Percentiles rank a stretch among this genome's conserved stretches.
phyloP scores from a whole-genome alignment of 1,140 invertebrate genomes.

The Armadillidium nasatum region DNA sequence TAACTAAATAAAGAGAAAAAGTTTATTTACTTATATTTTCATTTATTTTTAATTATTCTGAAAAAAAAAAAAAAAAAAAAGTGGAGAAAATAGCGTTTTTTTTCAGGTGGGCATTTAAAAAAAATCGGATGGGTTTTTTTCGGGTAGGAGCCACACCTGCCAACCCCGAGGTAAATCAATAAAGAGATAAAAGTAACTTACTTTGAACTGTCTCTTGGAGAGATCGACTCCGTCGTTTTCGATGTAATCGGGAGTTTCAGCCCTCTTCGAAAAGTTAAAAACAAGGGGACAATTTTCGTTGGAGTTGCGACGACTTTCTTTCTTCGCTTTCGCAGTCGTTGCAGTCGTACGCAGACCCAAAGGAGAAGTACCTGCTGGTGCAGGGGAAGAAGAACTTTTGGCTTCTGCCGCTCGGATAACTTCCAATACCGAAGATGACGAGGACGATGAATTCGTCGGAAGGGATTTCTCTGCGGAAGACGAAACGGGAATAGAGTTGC shows the following conservation, averaged over 20 bases:
- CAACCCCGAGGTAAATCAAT: not conserved
- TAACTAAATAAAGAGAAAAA: no score
- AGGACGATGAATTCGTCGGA: not conserved
- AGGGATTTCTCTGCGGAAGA: not conserved
- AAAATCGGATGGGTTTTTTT: no score
- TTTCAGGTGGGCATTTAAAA: no score
- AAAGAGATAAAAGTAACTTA: conserved; percentile 27
- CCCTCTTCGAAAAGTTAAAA: conserved; percentile 75
- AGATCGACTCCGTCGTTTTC: conserved; percentile 77
- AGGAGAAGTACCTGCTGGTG: conserved; percentile 10
- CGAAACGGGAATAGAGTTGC: not conserved
- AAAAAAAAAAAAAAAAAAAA: no score
- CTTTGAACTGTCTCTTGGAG: conserved; percentile 54
- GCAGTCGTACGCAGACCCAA: conserved; percentile 26
- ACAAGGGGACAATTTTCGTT: conserved; percentile 66
- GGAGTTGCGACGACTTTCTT: conserved; percentile 50
- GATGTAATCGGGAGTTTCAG: conserved; percentile 74
- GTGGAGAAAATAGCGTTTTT: no score
- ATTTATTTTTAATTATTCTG: no score
- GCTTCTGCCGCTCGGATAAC: conserved; percentile 19
- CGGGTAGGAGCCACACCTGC: no score
- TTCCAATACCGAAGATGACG: not conserved
- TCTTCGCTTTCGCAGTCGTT: conserved; percentile 17
- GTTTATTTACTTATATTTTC: no score
- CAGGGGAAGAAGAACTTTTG: conserved; percentile 15